Conservation (phyloP, 2,797 vertebrate genomes). For the Fratercula arctica region DNA sequence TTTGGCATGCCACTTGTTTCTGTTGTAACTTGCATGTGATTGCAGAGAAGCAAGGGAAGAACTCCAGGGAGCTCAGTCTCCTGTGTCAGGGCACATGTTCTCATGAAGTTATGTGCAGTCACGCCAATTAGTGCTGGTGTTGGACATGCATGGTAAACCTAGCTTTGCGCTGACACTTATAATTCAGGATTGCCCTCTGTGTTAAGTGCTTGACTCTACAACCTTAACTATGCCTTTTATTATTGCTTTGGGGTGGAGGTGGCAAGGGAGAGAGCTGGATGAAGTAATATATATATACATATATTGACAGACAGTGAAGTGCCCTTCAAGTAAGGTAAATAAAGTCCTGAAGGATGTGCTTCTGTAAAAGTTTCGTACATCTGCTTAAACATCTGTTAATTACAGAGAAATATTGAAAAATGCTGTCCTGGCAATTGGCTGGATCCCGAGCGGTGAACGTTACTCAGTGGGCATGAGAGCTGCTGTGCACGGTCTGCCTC, state of each 20-base stretch:
- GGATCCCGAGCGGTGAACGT: rapidly evolving
- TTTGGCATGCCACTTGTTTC: background rate
- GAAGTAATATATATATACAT: background rate
- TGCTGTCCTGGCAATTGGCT: background rate
- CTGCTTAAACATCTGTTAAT: background rate
- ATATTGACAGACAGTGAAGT: background rate
- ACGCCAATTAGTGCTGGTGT: background rate
- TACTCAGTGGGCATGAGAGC: background rate
- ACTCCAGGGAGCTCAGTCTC: background rate
- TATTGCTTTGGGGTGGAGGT: background rate
- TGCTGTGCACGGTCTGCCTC: rapidly evolving
- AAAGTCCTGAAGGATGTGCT: background rate
- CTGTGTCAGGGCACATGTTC: rapidly evolving
- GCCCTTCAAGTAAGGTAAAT: background rate
- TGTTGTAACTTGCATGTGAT: background rate
- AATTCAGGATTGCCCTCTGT: background rate
- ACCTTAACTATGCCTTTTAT: background rate
- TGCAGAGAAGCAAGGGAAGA: background rate
- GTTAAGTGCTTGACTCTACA: background rate
- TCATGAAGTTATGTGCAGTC: background rate
- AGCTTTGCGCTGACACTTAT: background rate
- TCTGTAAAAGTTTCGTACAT: background rate
- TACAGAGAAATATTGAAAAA: background rate
- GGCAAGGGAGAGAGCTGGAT: background rate
- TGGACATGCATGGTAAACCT: background rate